Percentiles rank a stretch among this genome's conserved stretches.
Conservation (phyloP, 2,888 invertebrate species). For the Cephalotes varians region DNA sequence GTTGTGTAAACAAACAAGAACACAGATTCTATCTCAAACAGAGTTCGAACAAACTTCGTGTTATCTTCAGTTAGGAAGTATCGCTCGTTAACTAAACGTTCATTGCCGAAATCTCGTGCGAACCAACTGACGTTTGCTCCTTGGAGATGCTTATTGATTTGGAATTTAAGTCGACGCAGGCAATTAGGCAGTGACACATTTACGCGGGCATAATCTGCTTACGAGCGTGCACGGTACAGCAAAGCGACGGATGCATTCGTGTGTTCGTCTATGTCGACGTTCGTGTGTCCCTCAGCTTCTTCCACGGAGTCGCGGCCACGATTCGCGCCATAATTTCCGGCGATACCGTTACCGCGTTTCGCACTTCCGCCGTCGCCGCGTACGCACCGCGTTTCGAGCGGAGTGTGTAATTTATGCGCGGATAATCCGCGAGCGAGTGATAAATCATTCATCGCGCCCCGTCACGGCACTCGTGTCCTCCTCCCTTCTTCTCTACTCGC, state of each 20-base stretch:
- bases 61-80: background rate
- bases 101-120: slow-evolving; percentile 29
- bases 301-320: slow-evolving; percentile 18
- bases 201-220: slow-evolving; percentile 71
- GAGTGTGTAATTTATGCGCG: slow-evolving; percentile 50
- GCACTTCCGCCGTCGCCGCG: slow-evolving; percentile 40
- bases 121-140: slow-evolving; percentile 5
- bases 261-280: background rate
- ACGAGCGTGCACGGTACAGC: slow-evolving; percentile 38
- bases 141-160: slow-evolving; percentile 57
- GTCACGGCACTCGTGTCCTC: slow-evolving; percentile 22
- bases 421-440: slow-evolving; percentile 46
- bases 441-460: slow-evolving; percentile 50
- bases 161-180: slow-evolving; percentile 71
- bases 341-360: slow-evolving; percentile 50
- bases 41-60: slow-evolving; percentile 1
- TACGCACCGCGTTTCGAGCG: slow-evolving; percentile 25
- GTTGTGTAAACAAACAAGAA: background rate
- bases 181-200: slow-evolving; percentile 69
- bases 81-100: slow-evolving; percentile 27
- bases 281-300: slow-evolving; percentile 22
- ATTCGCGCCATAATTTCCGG: slow-evolving; percentile 50
- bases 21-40: background rate
- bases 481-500: slow-evolving; percentile 2
- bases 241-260: background rate